Evolutionary conservation across 2,797 vertebrate genomes (phyloP).

Genomic region (Pseudochirops cupreus): DNA sequence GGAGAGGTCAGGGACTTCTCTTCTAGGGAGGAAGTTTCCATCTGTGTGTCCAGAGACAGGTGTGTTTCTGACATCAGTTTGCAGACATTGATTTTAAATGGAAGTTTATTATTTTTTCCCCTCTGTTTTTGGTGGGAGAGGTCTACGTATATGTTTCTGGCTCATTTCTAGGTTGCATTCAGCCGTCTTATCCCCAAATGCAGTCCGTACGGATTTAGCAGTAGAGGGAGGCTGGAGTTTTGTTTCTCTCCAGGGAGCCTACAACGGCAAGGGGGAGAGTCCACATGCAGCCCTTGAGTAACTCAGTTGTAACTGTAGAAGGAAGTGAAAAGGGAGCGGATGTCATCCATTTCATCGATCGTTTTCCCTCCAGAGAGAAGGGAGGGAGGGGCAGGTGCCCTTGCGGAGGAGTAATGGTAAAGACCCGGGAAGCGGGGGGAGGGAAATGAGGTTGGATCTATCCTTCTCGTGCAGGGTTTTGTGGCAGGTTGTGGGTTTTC

Average conservation of each 20-base stretch:
- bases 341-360: constrained; percentile 7
- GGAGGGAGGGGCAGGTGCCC: background rate
- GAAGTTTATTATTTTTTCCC: background rate
- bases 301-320: constrained; percentile 8
- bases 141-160: background rate
- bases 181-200: background rate
- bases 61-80: background rate
- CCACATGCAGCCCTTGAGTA: constrained; percentile 3
- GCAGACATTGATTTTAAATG: background rate
- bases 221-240: background rate
- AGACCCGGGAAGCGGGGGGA: background rate
- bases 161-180: background rate
- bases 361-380: background rate
- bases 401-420: background rate
- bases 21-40: background rate
- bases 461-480: background rate
- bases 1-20: background rate
- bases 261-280: background rate
- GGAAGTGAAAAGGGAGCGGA: background rate
- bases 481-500: background rate
- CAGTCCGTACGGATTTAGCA: background rate
- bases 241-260: background rate
- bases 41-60: background rate
- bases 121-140: background rate
- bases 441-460: background rate